Evolutionary conservation across 2,113 vertebrate species (phyloP).

Genomic region (Cochlearius cochlearius): DNA sequence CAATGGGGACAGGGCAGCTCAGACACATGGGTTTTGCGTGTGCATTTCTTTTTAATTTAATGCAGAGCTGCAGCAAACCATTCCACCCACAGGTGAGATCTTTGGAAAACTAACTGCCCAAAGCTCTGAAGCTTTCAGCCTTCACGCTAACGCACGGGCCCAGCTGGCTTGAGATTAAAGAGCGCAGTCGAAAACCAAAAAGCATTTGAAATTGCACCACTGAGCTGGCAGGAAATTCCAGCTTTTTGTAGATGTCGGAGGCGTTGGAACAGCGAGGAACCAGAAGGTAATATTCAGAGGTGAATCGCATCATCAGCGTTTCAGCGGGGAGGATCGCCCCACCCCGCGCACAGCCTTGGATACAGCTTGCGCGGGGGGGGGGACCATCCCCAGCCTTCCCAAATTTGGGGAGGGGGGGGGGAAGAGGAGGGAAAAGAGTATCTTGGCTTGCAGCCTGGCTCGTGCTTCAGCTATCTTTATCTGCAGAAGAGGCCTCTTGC

Average conservation of each 20-base stretch:
- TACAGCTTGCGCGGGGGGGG: fast-evolving
- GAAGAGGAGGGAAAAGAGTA: background rate
- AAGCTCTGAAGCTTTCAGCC: constrained; percentile 60
- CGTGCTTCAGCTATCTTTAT: background rate
- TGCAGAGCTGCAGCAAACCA: background rate
- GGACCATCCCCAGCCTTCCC: background rate
- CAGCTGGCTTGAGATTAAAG: constrained; percentile 73
- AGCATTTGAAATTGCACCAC: constrained; percentile 63
- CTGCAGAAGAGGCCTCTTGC: background rate
- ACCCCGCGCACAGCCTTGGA: background rate
- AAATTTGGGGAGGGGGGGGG: background rate
- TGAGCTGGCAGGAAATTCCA: constrained; percentile 73
- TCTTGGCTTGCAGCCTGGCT: constrained; percentile 25
- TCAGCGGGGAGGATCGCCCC: background rate
- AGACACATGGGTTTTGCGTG: background rate
- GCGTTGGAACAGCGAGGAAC: constrained; percentile 13
- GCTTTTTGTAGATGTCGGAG: constrained; percentile 60
- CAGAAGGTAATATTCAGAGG: constrained; percentile 18
- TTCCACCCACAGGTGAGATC: constrained; percentile 66
- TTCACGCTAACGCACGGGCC: constrained; percentile 52
- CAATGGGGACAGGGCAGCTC: background rate
- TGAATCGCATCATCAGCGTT: constrained; percentile 20
- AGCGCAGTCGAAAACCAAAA: constrained; percentile 36
- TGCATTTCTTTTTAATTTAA: background rate
- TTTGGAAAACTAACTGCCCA: constrained; percentile 54